Base-by-base conservation (phyloP, 2,797 vertebrate species). In the Thunnus albacares region DNA sequence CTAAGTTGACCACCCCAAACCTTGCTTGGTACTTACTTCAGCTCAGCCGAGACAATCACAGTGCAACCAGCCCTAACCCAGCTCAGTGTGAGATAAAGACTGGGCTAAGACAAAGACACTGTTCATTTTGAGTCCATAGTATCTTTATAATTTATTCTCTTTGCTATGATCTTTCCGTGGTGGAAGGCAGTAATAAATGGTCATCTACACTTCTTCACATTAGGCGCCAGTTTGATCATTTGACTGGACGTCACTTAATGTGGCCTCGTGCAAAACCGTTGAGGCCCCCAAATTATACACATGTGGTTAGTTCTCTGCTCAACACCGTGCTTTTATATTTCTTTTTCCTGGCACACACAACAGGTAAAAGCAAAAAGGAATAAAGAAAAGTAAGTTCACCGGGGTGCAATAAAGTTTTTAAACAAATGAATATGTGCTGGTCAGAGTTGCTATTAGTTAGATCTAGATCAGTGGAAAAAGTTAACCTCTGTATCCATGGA, bases 1-100 rank as follows among this genome's bases (percentile, higher is more conserved):
- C 82, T 88, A 86, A 86, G 88, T 88, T 90, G 93, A 92, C 91
- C 87, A 90, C 82, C 89, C 74, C 75, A 91, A 90, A 87, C 86
- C 77, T 81, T 71, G 67, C 75, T 81, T 76, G 43, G 79, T 83
- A 75, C 79, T 83, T 81, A 64, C 78, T 75, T 81, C 69, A 81
- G 77, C 76, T 88, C 76, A 81, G 81, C 75, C 41, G 86, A 79
- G 80, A 87, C 69, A 58, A 55, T 75, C 71, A 47, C 57, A 68
- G 60, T 56, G 70, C 81, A 84, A 70, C 60, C 77, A 26, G 75
- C 59, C 63, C 65, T 80, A 71, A 75, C 78, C 52, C 56, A 62
- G 67, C 72, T 51, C 82, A 73, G 73, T 72, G 78, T 79, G 80
- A 77, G 62, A 83, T 56, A 77, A 81, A 86, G 73, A 74, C 75